phyloP scores from a whole-genome alignment of 92 coral and sea anemone species.

The Porites rus region DNA sequence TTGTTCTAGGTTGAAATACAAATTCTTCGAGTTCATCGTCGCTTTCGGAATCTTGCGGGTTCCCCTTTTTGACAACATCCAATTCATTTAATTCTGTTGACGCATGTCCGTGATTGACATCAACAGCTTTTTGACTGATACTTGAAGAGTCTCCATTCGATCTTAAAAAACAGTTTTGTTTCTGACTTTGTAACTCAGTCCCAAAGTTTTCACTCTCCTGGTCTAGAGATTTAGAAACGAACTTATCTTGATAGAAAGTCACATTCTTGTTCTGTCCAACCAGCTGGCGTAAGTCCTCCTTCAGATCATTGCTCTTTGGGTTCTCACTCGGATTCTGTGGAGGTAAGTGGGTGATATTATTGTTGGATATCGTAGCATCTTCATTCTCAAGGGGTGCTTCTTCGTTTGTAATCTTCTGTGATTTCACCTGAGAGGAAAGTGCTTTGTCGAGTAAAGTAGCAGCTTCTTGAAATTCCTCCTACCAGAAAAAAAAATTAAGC shows the following conservation, averaged over 20 bases:
- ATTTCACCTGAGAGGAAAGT: not conserved
- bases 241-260: not conserved
- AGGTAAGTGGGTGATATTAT: too few relatives aligned
- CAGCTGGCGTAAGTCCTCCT: not conserved
- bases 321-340: not conserved
- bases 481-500: not conserved
- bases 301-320: not conserved
- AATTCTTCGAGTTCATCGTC: constrained; percentile 47
- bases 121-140: not conserved
- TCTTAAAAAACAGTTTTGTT: not conserved
- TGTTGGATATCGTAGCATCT: too few relatives aligned
- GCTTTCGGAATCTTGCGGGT: constrained; percentile 6
- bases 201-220: not conserved
- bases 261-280: not conserved
- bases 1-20: constrained; percentile 8
- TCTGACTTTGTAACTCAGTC: not conserved
- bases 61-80: not conserved
- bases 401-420: not conserved
- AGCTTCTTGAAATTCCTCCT: constrained; percentile 41
- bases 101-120: not conserved
- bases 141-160: not conserved
- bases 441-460: constrained; percentile 1
- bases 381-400: not conserved
- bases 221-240: not conserved
- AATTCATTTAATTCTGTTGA: not conserved